Base-by-base conservation (phyloP, 2,797 vertebrate species). In the Knipowitschia caucasica region DNA sequence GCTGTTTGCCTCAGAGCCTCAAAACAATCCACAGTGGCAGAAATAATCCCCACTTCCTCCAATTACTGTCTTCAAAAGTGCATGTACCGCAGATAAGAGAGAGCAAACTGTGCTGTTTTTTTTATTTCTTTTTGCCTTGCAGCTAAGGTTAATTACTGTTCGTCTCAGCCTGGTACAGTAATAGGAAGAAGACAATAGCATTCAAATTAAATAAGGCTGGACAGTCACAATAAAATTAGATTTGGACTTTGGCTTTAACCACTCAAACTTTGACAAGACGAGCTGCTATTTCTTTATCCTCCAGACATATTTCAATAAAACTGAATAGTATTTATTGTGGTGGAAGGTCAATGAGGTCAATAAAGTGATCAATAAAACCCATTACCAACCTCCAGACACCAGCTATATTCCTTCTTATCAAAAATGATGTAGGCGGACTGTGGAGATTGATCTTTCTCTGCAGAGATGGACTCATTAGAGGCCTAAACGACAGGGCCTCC, bases 141-240 rank as follows among this genome's bases (percentile, higher is more conserved):
- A 38, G 35, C 1, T 40, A 40, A 51, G 31, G 45, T 50, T 58
- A 59, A 62, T 62, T 38, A 31, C 8, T 17, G 14, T 5, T 2
- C 40, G 1, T 0, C 7, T 39, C 23, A 26, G 33, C 42, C 45
- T 38, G 21, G 1, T 44, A 29, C 40, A 30, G 12, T 43, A 12
- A 49, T 44, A 5, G 39, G 33, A 50, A 66, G 59, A 53, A 49
- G 44, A 39, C 46, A 40, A 62, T 47, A 9, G 4, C 25, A 35
- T 56, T 59, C 8, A 35, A 31, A 26, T 50, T 29, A 62, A 36
- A 52, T 3, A 4, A 56, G 24, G 17, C 23, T 20, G 24, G 40
- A 15, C 26, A 30, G 17, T 15, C 4, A 47, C 17, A 47, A 30
- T 26, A 8, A 5, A 8, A 36, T 17, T 17, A n/a, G n/a, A n/a